phyloP scores from a whole-genome alignment of 2,797 vertebrate genomes.

The Alauda arvensis region DNA sequence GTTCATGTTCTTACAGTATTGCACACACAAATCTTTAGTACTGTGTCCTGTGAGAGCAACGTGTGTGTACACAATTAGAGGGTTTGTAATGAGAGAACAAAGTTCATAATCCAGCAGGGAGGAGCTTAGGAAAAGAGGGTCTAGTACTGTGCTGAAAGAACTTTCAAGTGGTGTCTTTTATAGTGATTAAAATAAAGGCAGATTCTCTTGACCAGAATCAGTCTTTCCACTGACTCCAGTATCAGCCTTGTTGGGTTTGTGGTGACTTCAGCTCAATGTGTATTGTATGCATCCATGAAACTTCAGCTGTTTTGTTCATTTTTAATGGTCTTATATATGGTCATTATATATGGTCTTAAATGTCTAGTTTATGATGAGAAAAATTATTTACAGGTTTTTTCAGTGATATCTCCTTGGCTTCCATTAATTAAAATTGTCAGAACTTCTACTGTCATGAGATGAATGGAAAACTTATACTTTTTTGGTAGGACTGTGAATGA shows the following conservation, averaged over 20 bases:
- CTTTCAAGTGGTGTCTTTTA: background rate
- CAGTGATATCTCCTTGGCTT: background rate
- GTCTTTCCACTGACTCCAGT: background rate
- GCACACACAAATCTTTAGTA: background rate
- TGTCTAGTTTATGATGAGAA: background rate
- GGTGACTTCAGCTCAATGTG: background rate
- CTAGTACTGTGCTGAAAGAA: constrained; percentile 2
- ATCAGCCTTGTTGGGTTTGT: background rate
- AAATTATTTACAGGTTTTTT: background rate
- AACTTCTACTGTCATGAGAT: background rate
- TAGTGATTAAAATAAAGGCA: background rate
- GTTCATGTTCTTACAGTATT: background rate
- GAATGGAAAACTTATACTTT: background rate
- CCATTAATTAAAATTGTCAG: background rate
- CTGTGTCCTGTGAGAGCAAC: background rate
- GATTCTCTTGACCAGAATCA: background rate
- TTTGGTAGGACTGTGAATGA: background rate
- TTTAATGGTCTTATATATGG: too few relatives aligned
- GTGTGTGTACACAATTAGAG: background rate
- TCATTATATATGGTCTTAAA: background rate
- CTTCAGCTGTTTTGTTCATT: background rate
- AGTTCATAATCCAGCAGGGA: background rate
- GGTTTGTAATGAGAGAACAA: background rate
- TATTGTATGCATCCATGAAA: background rate
- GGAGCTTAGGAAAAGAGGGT: background rate